Conservation (phyloP, 2,888 invertebrate genomes). For the Sarcophaga subvicina region DNA sequence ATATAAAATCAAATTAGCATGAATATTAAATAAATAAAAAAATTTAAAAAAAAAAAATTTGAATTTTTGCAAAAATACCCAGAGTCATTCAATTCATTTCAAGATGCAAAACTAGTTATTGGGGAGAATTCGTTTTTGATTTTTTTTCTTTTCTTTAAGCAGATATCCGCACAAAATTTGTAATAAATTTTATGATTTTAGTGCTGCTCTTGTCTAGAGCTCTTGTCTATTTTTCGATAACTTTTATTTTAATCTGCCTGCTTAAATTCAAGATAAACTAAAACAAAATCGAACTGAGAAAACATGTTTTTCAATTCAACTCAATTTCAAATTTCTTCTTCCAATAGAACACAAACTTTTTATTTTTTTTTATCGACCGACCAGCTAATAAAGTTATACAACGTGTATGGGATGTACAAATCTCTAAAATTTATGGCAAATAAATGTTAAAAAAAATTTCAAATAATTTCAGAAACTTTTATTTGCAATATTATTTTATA, state of each 20-base stretch:
- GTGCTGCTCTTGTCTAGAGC: not conserved
- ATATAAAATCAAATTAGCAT: not conserved
- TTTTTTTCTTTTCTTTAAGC: not conserved
- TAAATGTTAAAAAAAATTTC: too few relatives aligned
- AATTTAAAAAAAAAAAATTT: not conserved
- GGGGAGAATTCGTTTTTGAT: not conserved
- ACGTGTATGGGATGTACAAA: too few relatives aligned
- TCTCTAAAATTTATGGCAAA: too few relatives aligned
- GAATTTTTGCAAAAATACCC: not conserved
- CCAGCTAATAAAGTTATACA: too few relatives aligned
- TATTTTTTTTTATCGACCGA: too few relatives aligned
- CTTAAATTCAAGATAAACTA: not conserved
- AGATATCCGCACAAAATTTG: too few relatives aligned
- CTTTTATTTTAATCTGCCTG: not conserved
- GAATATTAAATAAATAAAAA: not conserved
- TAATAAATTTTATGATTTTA: too few relatives aligned
- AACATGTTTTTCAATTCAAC: not conserved
- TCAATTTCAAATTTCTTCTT: not conserved
- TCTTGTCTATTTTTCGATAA: not conserved
- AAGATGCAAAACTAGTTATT: conserved; percentile 48
- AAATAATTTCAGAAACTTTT: too few relatives aligned
- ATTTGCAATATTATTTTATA: too few relatives aligned
- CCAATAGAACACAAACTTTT: too few relatives aligned
- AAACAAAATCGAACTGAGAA: not conserved
- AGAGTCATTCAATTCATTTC: not conserved